Conservation (phyloP, 1,140 invertebrate species). For the Ditylenchus dipsaci region DNA sequence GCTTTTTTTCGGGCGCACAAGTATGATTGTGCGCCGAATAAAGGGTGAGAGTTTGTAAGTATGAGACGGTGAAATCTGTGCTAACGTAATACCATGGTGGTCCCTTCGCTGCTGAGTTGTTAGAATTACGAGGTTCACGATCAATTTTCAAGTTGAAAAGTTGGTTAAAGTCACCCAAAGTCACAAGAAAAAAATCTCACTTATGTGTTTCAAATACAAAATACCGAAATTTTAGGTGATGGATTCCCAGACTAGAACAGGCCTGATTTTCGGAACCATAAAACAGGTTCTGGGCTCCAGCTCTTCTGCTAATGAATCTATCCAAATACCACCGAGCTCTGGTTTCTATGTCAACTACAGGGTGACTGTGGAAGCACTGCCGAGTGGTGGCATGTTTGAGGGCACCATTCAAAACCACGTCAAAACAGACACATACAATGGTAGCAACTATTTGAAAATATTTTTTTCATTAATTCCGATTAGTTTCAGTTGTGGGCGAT, state of each 20-base stretch:
- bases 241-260: not conserved
- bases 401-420: constrained; percentile 25
- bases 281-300: not conserved
- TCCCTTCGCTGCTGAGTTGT: no score
- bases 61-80: no score
- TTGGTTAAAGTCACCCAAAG: no score
- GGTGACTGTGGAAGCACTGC: constrained; percentile 31
- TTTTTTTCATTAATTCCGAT: not conserved
- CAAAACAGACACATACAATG: constrained; percentile 11
- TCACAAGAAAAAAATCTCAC: no score
- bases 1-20: no score
- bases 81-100: no score
- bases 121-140: no score
- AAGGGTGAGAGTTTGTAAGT: no score
- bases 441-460: not conserved
- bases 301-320: no score
- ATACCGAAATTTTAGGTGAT: not conserved
- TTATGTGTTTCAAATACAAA: no score
- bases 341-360: constrained; percentile 5
- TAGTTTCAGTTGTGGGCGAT: constrained; percentile 37
- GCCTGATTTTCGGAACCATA: not conserved
- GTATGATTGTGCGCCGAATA: no score
- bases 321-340: not conserved
- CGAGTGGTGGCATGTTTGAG: constrained; percentile 45
- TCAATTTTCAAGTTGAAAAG: no score